Base-by-base conservation (phyloP, 1,140 invertebrate genomes). In the Hirudo medicinalis region DNA sequence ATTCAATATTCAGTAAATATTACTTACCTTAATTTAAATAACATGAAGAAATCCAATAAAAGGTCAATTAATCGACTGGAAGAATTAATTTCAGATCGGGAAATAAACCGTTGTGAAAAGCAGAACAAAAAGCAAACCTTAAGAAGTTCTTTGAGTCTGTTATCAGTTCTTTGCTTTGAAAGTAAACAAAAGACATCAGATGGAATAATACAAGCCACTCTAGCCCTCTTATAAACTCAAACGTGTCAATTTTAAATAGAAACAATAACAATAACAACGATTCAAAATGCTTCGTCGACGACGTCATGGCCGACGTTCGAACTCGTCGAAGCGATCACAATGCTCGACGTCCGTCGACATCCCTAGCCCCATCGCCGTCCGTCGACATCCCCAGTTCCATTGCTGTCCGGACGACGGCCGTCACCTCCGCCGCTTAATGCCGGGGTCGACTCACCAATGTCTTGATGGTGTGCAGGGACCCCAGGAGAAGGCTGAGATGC, bases 391-490 rank as follows among this genome's bases (percentile, higher is more conserved):
- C 20, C 29, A 63, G 0, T 6, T 4, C 8, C 22, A 63, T 20
- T 15, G 17, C 22, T 15, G 17, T 63, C 22, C 11, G 2, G 0
- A 11, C 57, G 1, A 63, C 29, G 4, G 17, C 22, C 22, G 8
- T 13, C 22, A 63, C 19, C 22, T 15, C 22, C 57, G 17, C 22
- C 22, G 17, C 22, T 8, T 32, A 13, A 32, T 25, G 11, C 0
- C 11, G 1, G 11, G 17, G 0, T 17, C 17, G 55, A 70, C 76
- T 83, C 81, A 91, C 88, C 80, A 94, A 81, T 75, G 88, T 90
- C 82, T 91, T 89, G 17, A 95, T 89, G 19, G 88, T 88, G 74
- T 89, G 86, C 19, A 96, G 80, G 54, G 88, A 91, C 72, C 88
- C 87, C 13, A 95, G 82, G 0, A 95, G 82, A 66, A 87, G 86